Percentiles rank a stretch among this genome's conserved stretches.
Evolutionary conservation across 2,888 invertebrate species (phyloP).

Genomic region (Geophilus truncorum): DNA sequence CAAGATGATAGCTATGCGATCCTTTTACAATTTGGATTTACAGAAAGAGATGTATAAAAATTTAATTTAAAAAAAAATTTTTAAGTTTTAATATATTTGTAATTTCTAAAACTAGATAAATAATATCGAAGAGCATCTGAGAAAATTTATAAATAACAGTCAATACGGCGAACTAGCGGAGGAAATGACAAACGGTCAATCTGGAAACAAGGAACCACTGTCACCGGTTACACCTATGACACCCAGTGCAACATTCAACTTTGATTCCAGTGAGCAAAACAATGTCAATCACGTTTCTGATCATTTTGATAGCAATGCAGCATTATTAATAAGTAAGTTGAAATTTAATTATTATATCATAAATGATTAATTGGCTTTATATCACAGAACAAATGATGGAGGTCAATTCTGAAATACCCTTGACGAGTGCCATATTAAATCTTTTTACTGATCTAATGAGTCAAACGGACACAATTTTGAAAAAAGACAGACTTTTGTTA

Average conservation of each 20-base stretch:
- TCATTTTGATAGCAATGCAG: not conserved
- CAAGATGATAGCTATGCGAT: constrained; percentile 19
- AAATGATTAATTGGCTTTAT: too few relatives aligned
- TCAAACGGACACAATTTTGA: not conserved
- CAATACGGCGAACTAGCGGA: constrained; percentile 25
- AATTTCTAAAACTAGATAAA: too few relatives aligned
- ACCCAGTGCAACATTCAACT: not conserved
- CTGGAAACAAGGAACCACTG: not conserved
- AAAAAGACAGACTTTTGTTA: not conserved
- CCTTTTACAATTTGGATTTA: constrained; percentile 18
- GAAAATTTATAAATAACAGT: constrained; percentile 22
- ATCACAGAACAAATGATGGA: not conserved
- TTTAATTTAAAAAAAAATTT: not conserved
- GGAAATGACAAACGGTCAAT: not conserved
- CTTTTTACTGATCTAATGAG: constrained; percentile 29
- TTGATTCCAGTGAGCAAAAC: not conserved
- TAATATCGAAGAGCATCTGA: constrained; percentile 10
- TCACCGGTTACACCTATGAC: not conserved
- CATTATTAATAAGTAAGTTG: not conserved
- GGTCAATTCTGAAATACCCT: constrained; percentile 32
- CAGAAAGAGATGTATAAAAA: constrained; percentile 2
- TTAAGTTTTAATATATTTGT: too few relatives aligned
- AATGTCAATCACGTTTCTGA: not conserved
- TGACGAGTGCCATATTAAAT: constrained; percentile 34
- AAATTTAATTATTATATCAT: not conserved